Evolutionary conservation across 1,140 invertebrate species (phyloP).

Genomic region (Psilanteris sp.): DNA sequence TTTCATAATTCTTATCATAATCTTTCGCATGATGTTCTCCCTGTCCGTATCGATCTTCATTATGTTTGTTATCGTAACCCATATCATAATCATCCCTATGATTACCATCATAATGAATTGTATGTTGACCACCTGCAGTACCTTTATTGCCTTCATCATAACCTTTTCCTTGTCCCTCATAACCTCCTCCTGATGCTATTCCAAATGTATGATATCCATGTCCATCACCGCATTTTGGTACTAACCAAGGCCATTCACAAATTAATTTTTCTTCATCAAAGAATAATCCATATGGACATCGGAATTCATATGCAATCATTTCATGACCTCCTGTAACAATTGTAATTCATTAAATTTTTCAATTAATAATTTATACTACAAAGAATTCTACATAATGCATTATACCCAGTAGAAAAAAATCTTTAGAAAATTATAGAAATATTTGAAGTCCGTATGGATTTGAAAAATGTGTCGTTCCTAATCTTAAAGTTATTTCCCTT

Average conservation of each 20-base stretch:
- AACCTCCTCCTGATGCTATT: slow-evolving; percentile 29
- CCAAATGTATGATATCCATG: slow-evolving; percentile 47
- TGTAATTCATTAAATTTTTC: too few relatives aligned
- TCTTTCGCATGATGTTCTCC: slow-evolving; percentile 41
- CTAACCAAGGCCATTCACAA: slow-evolving; percentile 92
- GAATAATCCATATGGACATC: slow-evolving; percentile 89
- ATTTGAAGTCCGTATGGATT: too few relatives aligned
- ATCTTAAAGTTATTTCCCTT: too few relatives aligned
- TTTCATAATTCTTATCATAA: slow-evolving; percentile 12
- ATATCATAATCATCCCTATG: too few relatives aligned
- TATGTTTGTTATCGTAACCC: too few relatives aligned
- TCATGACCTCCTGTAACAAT: slow-evolving; percentile 68
- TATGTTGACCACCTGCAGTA: neutral
- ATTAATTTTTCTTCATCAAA: slow-evolving; percentile 86
- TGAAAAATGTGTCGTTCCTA: too few relatives aligned
- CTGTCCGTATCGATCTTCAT: too few relatives aligned
- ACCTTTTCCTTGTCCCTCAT: slow-evolving; percentile 30
- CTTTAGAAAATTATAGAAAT: too few relatives aligned
- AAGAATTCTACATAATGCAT: too few relatives aligned
- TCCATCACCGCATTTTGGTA: slow-evolving; percentile 82
- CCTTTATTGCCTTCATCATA: slow-evolving; percentile 25
- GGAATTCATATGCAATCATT: slow-evolving; percentile 88
- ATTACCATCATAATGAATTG: too few relatives aligned
- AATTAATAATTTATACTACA: too few relatives aligned
- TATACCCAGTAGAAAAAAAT: too few relatives aligned